Conservation (phyloP, 2,797 vertebrate species). For the Eleutherodactylus coqui region DNA sequence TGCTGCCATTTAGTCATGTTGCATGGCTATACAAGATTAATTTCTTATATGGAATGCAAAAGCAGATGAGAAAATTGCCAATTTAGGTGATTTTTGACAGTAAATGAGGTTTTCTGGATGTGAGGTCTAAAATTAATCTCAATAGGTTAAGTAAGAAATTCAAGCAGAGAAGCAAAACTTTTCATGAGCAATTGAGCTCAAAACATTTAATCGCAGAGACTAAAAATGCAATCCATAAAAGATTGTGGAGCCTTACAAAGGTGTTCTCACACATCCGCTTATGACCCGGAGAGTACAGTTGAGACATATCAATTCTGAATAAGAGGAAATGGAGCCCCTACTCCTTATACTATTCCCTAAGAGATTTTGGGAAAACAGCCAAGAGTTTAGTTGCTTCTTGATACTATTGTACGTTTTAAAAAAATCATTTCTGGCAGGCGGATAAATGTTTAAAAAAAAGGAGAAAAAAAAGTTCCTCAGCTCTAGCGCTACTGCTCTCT, state of each 20-base stretch:
- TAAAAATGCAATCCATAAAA: neutral
- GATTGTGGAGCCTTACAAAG: neutral
- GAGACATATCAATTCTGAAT: neutral
- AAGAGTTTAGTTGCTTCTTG: neutral
- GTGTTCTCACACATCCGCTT: neutral
- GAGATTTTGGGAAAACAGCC: neutral
- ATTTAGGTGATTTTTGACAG: neutral
- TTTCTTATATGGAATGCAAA: neutral
- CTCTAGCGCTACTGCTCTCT: too few species aligned
- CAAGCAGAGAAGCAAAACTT: neutral
- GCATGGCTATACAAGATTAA: neutral
- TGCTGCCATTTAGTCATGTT: conserved; percentile 7
- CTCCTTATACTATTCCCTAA: neutral
- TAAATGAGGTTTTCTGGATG: neutral
- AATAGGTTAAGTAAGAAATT: neutral
- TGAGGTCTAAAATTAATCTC: neutral
- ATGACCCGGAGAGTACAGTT: neutral
- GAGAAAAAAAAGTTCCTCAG: too few species aligned
- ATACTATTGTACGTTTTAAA: neutral
- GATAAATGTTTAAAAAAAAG: too few species aligned
- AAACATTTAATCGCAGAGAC: neutral
- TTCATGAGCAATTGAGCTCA: neutral
- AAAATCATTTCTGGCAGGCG: too few species aligned
- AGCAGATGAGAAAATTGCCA: neutral
- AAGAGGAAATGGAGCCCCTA: neutral